Conservation (phyloP, 1,140 invertebrate species). For the Drosophila ogumai region DNA sequence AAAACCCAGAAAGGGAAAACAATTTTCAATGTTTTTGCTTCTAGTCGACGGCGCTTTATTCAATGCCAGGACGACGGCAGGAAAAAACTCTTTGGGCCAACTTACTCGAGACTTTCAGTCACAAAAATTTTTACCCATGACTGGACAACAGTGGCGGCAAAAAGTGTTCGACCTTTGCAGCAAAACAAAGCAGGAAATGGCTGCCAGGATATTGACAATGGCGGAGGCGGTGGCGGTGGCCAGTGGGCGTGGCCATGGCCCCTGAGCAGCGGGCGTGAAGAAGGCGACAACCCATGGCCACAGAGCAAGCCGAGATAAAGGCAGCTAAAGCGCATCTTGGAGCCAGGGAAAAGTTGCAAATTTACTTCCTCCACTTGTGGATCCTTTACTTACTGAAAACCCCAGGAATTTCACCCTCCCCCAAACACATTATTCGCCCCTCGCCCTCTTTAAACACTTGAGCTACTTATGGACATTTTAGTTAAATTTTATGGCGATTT, state of each 20-base stretch:
- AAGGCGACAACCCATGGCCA: conserved; percentile 54
- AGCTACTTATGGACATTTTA: conserved; percentile 78
- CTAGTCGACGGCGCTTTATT: conserved; percentile 74
- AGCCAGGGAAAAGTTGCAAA: conserved; percentile 45
- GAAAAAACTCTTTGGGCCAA: conserved; percentile 59
- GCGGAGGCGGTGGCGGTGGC: conserved; percentile 9
- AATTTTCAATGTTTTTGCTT: conserved; percentile 82
- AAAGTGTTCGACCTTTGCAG: conserved; percentile 61
- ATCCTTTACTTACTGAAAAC: conserved; percentile 24
- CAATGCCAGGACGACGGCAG: conserved; percentile 59
- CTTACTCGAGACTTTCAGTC: conserved; percentile 59
- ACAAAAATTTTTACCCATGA: conserved; percentile 70
- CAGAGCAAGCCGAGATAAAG: conserved; percentile 1
- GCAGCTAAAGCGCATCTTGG: conserved; percentile 46
- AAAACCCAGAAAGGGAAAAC: conserved; percentile 61
- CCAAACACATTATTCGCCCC: conserved; percentile 9
- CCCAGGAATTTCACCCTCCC: not conserved
- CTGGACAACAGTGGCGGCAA: conserved; percentile 64
- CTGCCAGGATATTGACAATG: conserved; percentile 74
- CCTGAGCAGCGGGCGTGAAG: conserved; percentile 56
- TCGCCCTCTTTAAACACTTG: conserved; percentile 21
- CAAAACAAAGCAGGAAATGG: conserved; percentile 75
- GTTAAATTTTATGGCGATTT: conserved; percentile 75
- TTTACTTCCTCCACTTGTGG: conserved; percentile 61
- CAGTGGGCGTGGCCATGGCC: conserved; percentile 43